Evolutionary conservation across 1,140 invertebrate genomes (phyloP).

Genomic region (Cydia splendana): DNA sequence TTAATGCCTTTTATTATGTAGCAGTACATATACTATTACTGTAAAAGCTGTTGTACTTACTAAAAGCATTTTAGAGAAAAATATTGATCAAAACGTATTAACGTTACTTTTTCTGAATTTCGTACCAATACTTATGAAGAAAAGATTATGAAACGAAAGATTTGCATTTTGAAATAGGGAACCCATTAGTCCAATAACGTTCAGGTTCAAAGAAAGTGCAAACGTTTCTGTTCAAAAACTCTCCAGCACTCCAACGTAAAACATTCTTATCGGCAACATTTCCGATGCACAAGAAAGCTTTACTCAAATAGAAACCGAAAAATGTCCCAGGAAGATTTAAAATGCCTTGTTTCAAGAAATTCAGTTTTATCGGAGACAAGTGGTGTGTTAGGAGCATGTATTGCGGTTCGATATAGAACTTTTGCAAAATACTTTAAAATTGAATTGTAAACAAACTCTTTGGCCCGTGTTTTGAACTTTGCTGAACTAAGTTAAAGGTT

Average conservation of each 20-base stretch:
- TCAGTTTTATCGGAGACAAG: slow-evolving; percentile 39
- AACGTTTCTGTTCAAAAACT: slow-evolving; percentile 41
- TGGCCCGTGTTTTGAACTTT: slow-evolving; percentile 2
- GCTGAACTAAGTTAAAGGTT: neutral
- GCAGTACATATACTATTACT: too few species aligned
- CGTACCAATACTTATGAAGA: neutral
- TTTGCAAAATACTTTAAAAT: slow-evolving; percentile 21
- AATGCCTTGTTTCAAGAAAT: slow-evolving; percentile 22
- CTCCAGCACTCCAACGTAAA: slow-evolving; percentile 41
- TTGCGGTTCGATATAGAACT: slow-evolving; percentile 38
- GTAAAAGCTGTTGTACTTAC: too few species aligned
- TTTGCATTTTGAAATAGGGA: slow-evolving; percentile 14
- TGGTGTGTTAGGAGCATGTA: slow-evolving; percentile 39
- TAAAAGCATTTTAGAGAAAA: too few species aligned
- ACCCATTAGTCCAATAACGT: slow-evolving; percentile 34
- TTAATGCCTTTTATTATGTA: too few species aligned
- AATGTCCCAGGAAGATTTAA: slow-evolving; percentile 20
- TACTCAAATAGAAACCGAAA: slow-evolving; percentile 23
- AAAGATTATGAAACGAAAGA: neutral
- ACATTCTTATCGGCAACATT: slow-evolving; percentile 45
- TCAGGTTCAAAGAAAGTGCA: slow-evolving; percentile 42
- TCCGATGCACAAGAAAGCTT: slow-evolving; percentile 1
- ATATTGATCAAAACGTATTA: too few species aligned
- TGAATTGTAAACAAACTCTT: slow-evolving; percentile 7
- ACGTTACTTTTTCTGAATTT: too few species aligned